Conservation (phyloP, 2,113 vertebrate species). For the Brevimyrus niger region DNA sequence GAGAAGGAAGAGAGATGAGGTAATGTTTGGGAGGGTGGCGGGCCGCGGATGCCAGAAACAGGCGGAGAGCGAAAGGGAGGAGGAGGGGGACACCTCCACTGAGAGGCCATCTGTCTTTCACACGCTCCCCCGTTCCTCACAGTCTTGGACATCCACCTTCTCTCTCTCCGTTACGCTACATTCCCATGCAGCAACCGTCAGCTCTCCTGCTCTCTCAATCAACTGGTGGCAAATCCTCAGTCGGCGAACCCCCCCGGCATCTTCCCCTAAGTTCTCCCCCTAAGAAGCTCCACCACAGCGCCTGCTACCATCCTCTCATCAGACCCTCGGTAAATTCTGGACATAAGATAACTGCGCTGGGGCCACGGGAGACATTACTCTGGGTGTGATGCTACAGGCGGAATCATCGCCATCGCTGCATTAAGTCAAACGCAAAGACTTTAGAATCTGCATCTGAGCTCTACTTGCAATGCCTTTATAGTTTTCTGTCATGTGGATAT, state of each 20-base stretch:
- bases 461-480: not conserved
- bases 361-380: not conserved
- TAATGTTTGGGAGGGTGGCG: slow-evolving; percentile 54
- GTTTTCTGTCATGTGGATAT: not conserved
- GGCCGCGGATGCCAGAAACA: slow-evolving; percentile 45
- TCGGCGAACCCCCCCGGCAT: too few species aligned
- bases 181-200: slow-evolving; percentile 15
- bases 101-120: slow-evolving; percentile 68
- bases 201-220: not conserved
- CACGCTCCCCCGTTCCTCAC: slow-evolving; percentile 37
- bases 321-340: not conserved
- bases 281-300: not conserved
- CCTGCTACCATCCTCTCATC: not conserved
- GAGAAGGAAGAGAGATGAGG: slow-evolving; percentile 39
- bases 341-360: not conserved
- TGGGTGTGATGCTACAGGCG: not conserved
- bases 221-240: not conserved
- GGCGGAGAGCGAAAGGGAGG: slow-evolving; percentile 37
- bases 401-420: not conserved
- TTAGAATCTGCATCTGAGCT: not conserved
- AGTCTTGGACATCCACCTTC: slow-evolving; percentile 35
- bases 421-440: not conserved
- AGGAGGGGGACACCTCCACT: slow-evolving; percentile 58
- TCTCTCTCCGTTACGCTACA: slow-evolving; percentile 23
- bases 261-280: too few species aligned